Conservation (phyloP, 2,888 invertebrate species). For the Didymodactylos carnosus region DNA sequence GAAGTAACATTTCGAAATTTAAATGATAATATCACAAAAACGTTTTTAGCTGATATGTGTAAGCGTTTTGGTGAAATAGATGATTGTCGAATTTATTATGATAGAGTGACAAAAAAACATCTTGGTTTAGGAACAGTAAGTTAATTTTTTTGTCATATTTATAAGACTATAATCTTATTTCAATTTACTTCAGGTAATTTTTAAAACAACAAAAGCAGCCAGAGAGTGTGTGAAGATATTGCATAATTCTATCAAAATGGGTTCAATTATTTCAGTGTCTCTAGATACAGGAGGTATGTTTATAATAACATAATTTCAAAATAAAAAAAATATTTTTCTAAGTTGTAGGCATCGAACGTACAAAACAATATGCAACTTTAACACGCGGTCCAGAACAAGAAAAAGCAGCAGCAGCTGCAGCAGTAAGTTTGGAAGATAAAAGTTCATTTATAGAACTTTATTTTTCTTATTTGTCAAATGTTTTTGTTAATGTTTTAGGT, state of each 20-base stretch:
- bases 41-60: constrained; percentile 50
- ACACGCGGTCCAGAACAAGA: not conserved
- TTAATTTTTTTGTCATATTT: not conserved
- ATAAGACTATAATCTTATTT: no score
- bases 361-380: constrained; percentile 6
- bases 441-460: no score
- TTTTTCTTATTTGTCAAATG: no score
- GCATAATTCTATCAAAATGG: constrained; percentile 86
- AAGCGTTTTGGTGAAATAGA: constrained; percentile 68
- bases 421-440: no score
- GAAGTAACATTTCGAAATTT: constrained; percentile 86
- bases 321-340: no score
- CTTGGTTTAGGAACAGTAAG: constrained; percentile 55
- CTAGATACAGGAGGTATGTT: constrained; percentile 59
- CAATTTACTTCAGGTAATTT: constrained; percentile 66
- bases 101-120: constrained; percentile 77
- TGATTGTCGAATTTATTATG: constrained; percentile 71
- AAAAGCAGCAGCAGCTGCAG: no score
- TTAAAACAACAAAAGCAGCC: constrained; percentile 61
- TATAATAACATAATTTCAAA: no score
- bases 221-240: constrained; percentile 69
- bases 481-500: no score
- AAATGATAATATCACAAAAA: constrained; percentile 88
- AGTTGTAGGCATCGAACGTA: no score
- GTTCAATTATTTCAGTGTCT: constrained; percentile 69